Conservation (phyloP, 2,113 vertebrate species). For the Oryzias woworae region DNA sequence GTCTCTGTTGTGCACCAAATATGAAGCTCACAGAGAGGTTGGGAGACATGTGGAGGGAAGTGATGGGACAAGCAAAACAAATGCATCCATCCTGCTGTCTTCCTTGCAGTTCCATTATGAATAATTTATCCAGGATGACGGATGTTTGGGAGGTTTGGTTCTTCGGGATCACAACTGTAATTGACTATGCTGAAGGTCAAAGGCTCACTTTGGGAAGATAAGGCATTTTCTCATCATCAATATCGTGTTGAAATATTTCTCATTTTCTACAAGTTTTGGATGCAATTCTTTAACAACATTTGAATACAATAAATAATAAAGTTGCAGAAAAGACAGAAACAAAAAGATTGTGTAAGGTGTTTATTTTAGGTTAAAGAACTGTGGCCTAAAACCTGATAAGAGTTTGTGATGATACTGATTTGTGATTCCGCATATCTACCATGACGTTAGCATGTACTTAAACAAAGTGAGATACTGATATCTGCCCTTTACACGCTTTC, state of each 20-base stretch:
- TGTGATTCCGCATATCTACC: too few relatives aligned
- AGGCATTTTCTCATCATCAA: slow-evolving; percentile 10
- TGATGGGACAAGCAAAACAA: slow-evolving; percentile 62
- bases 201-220: slow-evolving; percentile 37
- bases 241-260: slow-evolving; percentile 3
- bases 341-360: too few relatives aligned
- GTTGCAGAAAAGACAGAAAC: too few relatives aligned
- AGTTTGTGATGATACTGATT: too few relatives aligned
- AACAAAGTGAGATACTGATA: too few relatives aligned
- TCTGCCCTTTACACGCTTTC: too few relatives aligned
- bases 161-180: slow-evolving; percentile 48
- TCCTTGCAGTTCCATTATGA: slow-evolving; percentile 59
- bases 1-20: slow-evolving; percentile 51
- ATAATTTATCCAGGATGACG: slow-evolving; percentile 66
- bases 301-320: too few relatives aligned
- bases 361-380: too few relatives aligned
- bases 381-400: too few relatives aligned
- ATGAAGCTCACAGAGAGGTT: slow-evolving; percentile 36
- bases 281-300: too few relatives aligned
- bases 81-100: slow-evolving; percentile 65
- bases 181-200: slow-evolving; percentile 55
- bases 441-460: too few relatives aligned
- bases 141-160: slow-evolving; percentile 61
- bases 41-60: slow-evolving; percentile 49
- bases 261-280: not conserved